phyloP scores from a whole-genome alignment of 2,797 vertebrate species.

The Chelmon rostratus region DNA sequence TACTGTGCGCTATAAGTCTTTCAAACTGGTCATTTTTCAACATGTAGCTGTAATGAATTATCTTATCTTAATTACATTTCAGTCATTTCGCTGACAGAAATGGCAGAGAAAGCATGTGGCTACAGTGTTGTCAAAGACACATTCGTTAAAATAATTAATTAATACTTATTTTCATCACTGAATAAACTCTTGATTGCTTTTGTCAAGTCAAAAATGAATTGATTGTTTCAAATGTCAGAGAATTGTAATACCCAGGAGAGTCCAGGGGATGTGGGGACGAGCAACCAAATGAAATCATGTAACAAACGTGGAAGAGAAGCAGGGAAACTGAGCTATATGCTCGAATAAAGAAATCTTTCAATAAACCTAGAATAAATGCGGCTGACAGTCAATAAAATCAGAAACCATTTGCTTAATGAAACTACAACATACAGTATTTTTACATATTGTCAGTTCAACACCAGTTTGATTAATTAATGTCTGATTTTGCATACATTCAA shows the following conservation, averaged over 20 bases:
- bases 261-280: too few relatives aligned
- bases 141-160: neutral
- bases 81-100: conserved; percentile 9
- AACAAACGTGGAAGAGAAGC: neutral
- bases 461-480: too few relatives aligned
- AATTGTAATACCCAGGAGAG: too few relatives aligned
- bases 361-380: too few relatives aligned
- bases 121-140: neutral
- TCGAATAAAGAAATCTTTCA: too few relatives aligned
- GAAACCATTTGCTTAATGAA: too few relatives aligned
- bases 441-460: too few relatives aligned
- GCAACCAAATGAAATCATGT: too few relatives aligned
- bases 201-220: conserved; percentile 13
- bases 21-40: neutral
- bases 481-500: too few relatives aligned
- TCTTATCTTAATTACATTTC: conserved; percentile 29
- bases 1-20: neutral
- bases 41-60: neutral
- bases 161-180: conserved; percentile 5
- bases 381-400: too few relatives aligned
- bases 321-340: too few relatives aligned
- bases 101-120: neutral
- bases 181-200: conserved; percentile 4
- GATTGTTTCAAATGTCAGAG: neutral
- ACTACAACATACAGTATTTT: too few relatives aligned